Conservation (phyloP, 2,113 vertebrate species). For the Alethe diademata region DNA sequence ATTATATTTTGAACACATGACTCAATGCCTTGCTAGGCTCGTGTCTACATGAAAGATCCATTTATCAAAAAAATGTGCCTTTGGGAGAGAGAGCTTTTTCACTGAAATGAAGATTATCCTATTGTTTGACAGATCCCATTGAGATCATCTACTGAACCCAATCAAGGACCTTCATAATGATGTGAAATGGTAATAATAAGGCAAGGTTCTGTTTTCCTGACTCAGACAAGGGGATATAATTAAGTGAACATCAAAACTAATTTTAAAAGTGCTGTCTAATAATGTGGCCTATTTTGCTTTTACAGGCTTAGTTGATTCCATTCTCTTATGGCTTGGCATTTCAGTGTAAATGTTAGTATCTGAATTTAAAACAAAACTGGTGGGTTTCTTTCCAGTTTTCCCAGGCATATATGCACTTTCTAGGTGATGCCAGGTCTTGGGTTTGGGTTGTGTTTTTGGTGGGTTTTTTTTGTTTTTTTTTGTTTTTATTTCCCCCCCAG, state of each 20-base stretch:
- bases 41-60: neutral
- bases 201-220: slow-evolving; percentile 23
- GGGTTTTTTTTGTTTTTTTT: too few relatives aligned
- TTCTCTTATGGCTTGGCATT: neutral
- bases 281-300: neutral
- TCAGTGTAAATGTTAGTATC: neutral
- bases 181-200: slow-evolving; percentile 2
- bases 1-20: slow-evolving; percentile 3
- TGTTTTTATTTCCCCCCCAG: too few relatives aligned
- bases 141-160: slow-evolving; percentile 9
- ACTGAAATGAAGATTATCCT: slow-evolving; percentile 25
- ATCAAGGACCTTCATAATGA: slow-evolving; percentile 3
- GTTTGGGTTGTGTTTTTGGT: neutral
- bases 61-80: neutral
- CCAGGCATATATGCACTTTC: neutral
- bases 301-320: neutral
- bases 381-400: neutral
- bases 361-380: neutral
- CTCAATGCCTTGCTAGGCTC: neutral
- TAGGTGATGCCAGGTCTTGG: neutral
- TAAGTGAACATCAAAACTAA: slow-evolving; percentile 23
- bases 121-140: slow-evolving; percentile 42
- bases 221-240: neutral
- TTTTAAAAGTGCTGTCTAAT: slow-evolving; percentile 14
- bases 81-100: slow-evolving; percentile 25